A percentile compares a stretch with the other conserved stretches of the same genome.
Evolutionary conservation across 2,888 invertebrate genomes (phyloP).

Genomic region (Lottia gigantea): DNA sequence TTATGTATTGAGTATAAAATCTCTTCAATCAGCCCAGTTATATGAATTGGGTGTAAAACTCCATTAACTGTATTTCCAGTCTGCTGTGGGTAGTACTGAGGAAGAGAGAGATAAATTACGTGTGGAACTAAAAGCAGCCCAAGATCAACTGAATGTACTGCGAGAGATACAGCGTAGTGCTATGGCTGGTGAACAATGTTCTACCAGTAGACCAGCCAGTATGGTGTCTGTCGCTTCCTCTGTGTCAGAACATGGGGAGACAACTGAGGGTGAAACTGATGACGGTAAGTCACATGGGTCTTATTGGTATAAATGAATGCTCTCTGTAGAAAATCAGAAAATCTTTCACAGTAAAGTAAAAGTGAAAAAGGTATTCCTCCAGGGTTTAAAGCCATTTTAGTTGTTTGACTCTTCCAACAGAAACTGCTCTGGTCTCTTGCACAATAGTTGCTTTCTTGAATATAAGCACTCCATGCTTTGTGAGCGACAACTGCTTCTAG

Average conservation of each 20-base stretch:
- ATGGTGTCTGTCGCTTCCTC: conserved; percentile 44
- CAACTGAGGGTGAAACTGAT: conserved; percentile 35
- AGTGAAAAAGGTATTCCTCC: no score
- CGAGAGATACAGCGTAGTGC: conserved; percentile 42
- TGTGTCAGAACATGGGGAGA: conserved; percentile 36
- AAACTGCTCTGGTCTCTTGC: no score
- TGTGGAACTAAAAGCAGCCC: conserved; percentile 78
- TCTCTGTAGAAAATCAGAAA: no score
- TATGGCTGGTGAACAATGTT: conserved; percentile 18
- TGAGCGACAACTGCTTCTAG: no score
- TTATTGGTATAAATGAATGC: no score
- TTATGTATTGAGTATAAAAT: no score
- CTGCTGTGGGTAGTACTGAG: conserved; percentile 80
- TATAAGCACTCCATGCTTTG: no score
- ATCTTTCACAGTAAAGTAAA: no score
- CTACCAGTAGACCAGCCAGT: conserved; percentile 41
- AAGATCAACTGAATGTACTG: conserved; percentile 73
- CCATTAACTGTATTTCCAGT: conserved; percentile 70
- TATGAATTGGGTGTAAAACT: neutral
- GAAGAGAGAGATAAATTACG: conserved; percentile 80
- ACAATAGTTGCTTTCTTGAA: no score
- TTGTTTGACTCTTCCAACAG: no score
- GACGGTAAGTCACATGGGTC: conserved; percentile 20
- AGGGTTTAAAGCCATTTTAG: no score
- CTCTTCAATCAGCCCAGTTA: no score